Percentiles rank a stretch among this genome's conserved stretches.
These are phyloP conservation scores for Gyrodactylus bullatarudis DNA, from an alignment of 1,140 invertebrate species.

Conservation along the genomic window DNA sequence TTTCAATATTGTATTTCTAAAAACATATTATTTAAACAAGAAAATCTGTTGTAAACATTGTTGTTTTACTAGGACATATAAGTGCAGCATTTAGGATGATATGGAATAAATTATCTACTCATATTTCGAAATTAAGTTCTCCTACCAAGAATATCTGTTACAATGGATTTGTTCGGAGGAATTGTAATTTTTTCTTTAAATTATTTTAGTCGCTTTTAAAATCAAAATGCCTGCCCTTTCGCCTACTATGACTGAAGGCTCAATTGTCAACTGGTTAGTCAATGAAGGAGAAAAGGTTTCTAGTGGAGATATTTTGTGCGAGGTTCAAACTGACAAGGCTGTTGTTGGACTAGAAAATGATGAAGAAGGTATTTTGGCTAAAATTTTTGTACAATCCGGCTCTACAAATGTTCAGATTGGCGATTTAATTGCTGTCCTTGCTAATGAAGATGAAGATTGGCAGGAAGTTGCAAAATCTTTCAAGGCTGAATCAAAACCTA, in stretches of 20 bases:
- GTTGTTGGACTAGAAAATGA: conserved; percentile 26
- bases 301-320: conserved; percentile 28
- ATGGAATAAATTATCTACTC: too few species aligned
- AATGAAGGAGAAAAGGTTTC: conserved; percentile 26
- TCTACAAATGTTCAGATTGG: conserved; percentile 47
- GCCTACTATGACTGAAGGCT: conserved; percentile 29
- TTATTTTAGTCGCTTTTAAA: conserved; percentile 9
- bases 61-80: too few species aligned
- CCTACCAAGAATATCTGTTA: too few species aligned
- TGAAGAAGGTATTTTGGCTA: conserved; percentile 28
- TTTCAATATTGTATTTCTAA: too few species aligned
- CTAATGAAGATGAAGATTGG: conserved; percentile 39
- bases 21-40: too few species aligned
- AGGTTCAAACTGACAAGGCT: conserved; percentile 31
- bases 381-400: conserved; percentile 29
- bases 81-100: too few species aligned
- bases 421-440: conserved; percentile 50
- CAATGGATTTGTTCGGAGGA: too few species aligned
- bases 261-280: conserved; percentile 29
- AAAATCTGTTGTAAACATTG: too few species aligned
- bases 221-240: conserved; percentile 28
- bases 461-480: conserved; percentile 24
- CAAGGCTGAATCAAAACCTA: conserved; percentile 12
- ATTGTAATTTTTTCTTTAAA: too few species aligned
- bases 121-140: too few species aligned